These are phyloP conservation scores for Charaxes varanes DNA, from an alignment of 1,140 invertebrate genomes.

Conservation along the genomic window DNA sequence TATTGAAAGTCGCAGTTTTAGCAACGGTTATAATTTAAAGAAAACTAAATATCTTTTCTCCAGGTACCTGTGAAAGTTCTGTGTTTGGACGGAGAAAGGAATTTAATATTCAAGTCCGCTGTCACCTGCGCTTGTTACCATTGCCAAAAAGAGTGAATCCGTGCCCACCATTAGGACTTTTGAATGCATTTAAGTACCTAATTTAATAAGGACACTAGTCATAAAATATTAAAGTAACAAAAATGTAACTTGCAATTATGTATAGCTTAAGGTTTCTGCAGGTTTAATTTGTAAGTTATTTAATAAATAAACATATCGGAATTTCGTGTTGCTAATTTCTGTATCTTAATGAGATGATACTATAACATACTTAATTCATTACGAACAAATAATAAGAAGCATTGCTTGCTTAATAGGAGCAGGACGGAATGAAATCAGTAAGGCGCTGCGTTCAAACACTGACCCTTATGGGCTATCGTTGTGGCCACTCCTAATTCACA, in stretches of 20 bases:
- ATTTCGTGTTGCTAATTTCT: no score
- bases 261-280: not conserved
- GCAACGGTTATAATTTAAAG: no score
- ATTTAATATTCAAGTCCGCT: slow-evolving; percentile 88
- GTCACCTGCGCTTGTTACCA: slow-evolving; percentile 88
- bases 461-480: no score
- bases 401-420: no score
- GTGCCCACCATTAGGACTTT: no score
- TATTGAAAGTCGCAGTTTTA: no score
- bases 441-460: no score
- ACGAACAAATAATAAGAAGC: no score
- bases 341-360: no score
- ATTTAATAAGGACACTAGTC: not conserved
- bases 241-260: slow-evolving; percentile 31
- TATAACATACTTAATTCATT: no score
- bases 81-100: slow-evolving; percentile 84
- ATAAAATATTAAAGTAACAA: slow-evolving; percentile 5
- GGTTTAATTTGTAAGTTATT: slow-evolving; percentile 8
- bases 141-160: slow-evolving; percentile 85
- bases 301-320: slow-evolving; percentile 34
- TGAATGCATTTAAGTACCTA: not conserved
- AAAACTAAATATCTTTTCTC: slow-evolving; percentile 34
- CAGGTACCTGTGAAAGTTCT: slow-evolving; percentile 81
- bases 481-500: no score
- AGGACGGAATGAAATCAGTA: no score